Conservation (phyloP, 2,797 vertebrate species). For the Calcarius lapponicus region DNA sequence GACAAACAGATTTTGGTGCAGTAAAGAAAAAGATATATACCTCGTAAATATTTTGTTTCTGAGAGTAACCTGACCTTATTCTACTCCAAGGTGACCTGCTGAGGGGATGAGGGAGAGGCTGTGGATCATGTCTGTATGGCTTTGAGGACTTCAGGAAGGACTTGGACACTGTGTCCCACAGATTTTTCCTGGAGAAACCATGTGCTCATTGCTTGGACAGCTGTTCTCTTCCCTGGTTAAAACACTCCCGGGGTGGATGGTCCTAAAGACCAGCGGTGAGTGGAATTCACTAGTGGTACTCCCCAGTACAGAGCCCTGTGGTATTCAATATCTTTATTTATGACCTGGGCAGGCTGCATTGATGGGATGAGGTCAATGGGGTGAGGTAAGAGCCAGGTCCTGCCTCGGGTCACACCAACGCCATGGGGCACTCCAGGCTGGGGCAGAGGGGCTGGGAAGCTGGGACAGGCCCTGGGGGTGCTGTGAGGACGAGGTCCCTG, state of each 20-base stretch:
- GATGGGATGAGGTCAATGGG: neutral
- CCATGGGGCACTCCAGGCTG: neutral
- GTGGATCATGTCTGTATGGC: no score
- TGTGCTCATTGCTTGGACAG: neutral
- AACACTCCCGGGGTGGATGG: neutral
- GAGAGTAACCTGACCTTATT: neutral
- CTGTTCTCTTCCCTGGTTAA: neutral
- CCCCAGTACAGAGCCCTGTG: neutral
- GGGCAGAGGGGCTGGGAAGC: neutral
- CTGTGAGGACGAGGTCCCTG: neutral
- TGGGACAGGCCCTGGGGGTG: neutral
- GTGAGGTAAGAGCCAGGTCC: neutral
- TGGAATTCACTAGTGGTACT: neutral
- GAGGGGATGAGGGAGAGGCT: neutral
- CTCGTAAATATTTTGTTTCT: neutral
- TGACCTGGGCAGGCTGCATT: neutral
- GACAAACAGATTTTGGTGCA: neutral
- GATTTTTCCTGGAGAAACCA: neutral
- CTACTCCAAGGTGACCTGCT: neutral
- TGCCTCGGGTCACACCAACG: fast-evolving
- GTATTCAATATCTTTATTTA: neutral
- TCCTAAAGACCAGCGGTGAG: neutral
- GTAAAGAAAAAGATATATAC: neutral
- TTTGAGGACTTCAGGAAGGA: neutral
- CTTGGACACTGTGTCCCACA: neutral